phyloP scores from a whole-genome alignment of 2,888 invertebrate species.

The Desoria tigrina region DNA sequence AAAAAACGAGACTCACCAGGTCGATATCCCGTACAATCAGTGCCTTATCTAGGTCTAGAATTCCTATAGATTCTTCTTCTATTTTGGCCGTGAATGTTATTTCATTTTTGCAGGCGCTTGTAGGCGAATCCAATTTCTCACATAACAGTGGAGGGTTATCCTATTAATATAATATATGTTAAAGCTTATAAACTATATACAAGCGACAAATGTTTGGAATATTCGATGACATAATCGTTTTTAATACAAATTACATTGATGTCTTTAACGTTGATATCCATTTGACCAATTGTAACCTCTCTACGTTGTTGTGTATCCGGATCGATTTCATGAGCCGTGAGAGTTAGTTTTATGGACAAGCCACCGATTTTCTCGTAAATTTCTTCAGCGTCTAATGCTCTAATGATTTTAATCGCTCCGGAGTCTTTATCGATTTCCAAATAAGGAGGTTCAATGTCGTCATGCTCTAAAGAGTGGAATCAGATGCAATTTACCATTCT shows the following conservation, averaged over 20 bases:
- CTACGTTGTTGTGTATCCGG: slow-evolving; percentile 1
- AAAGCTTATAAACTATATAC: no score
- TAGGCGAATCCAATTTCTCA: no score
- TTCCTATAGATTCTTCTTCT: slow-evolving; percentile 14
- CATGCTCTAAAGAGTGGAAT: neutral
- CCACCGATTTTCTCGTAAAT: neutral
- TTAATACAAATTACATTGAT: slow-evolving; percentile 21
- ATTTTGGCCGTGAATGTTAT: slow-evolving; percentile 16
- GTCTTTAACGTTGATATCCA: slow-evolving; percentile 20
- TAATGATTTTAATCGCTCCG: slow-evolving; percentile 13
- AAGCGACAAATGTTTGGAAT: no score
- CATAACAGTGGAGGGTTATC: neutral
- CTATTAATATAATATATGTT: no score
- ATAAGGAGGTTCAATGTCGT: neutral
- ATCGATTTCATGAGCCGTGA: slow-evolving; percentile 21
- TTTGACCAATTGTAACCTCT: neutral
- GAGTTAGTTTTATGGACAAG: neutral
- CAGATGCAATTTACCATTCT: no score
- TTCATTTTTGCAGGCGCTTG: neutral
- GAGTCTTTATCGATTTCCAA: slow-evolving; percentile 19
- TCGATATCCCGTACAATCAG: slow-evolving; percentile 18
- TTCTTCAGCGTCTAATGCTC: slow-evolving; percentile 21
- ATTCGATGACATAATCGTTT: neutral
- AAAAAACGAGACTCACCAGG: slow-evolving; percentile 10
- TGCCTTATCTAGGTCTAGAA: slow-evolving; percentile 10